These are phyloP conservation scores for Sebastes flavidus DNA, from an alignment of 2,797 vertebrate species.

Conservation along the genomic window DNA sequence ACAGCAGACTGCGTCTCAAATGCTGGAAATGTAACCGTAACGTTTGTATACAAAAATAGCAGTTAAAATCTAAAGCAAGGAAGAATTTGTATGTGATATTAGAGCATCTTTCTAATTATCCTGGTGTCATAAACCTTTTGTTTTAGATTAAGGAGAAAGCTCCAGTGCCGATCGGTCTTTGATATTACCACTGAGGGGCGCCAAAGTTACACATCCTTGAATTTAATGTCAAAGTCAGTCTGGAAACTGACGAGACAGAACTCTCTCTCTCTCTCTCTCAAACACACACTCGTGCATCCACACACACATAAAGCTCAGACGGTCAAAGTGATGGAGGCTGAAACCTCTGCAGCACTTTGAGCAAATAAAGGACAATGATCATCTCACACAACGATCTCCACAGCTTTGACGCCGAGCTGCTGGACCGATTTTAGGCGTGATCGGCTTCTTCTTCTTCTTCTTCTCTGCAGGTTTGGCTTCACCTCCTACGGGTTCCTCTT, in stretches of 20 bases:
- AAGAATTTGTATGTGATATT: background rate
- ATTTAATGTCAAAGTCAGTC: background rate
- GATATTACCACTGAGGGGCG: background rate
- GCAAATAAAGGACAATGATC: background rate
- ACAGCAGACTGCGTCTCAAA: background rate
- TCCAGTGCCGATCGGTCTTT: too few species aligned
- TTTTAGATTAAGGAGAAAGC: background rate
- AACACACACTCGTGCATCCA: background rate
- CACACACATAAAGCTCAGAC: background rate
- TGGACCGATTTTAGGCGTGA: conserved; percentile 3
- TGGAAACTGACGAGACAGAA: background rate
- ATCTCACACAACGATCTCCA: background rate
- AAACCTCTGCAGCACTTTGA: conserved; percentile 3
- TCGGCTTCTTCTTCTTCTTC: background rate
- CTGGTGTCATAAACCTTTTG: background rate
- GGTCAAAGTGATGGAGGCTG: background rate
- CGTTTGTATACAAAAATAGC: background rate
- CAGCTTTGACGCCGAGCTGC: background rate
- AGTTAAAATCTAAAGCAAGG: background rate
- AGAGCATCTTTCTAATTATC: too few species aligned
- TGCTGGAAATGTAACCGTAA: background rate
- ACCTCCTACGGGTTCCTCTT: background rate
- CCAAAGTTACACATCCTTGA: background rate
- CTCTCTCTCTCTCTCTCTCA: background rate
- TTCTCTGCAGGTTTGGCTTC: conserved; percentile 17